Percentiles rank a stretch among this genome's conserved stretches.
Evolutionary conservation across 2,797 vertebrate genomes (phyloP).

Genomic region (Notolepis coatsorum): DNA sequence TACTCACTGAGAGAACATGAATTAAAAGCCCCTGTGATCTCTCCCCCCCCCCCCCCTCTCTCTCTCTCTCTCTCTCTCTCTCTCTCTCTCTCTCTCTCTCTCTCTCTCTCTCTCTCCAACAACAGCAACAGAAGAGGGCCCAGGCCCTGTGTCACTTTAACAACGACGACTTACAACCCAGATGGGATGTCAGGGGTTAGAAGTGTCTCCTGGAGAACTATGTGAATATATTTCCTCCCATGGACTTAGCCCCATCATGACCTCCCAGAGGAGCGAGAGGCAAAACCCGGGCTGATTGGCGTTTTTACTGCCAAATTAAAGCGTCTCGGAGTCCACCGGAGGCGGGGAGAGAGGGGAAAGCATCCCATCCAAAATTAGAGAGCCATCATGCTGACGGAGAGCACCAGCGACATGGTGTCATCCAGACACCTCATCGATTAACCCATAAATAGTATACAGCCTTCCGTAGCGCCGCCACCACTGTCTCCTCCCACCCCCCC

Average conservation of each 20-base stretch:
- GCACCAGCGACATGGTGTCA: constrained; percentile 93
- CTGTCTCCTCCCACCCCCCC: neutral
- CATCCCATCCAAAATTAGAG: constrained; percentile 94
- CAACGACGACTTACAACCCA: constrained; percentile 91
- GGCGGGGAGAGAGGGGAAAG: constrained; percentile 81
- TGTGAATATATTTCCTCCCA: constrained; percentile 90
- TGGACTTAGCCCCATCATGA: constrained; percentile 89
- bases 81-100: constrained; percentile 35
- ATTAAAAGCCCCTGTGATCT: constrained; percentile 65
- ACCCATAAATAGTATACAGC: constrained; percentile 84
- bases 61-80: constrained; percentile 48
- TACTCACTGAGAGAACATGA: constrained; percentile 34
- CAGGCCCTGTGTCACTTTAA: constrained; percentile 88
- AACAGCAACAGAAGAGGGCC: constrained; percentile 80
- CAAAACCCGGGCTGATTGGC: constrained; percentile 88
- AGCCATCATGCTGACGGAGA: constrained; percentile 95
- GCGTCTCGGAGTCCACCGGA: constrained; percentile 65
- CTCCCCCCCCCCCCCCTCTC: constrained; percentile 34
- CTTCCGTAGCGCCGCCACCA: constrained; percentile 52
- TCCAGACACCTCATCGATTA: constrained; percentile 94
- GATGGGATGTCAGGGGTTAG: constrained; percentile 90
- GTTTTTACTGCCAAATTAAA: constrained; percentile 93
- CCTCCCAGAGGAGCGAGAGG: constrained; percentile 85
- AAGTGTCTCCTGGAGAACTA: constrained; percentile 81
- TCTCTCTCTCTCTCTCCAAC: constrained; percentile 48